phyloP scores from a whole-genome alignment of 2,113 vertebrate genomes.

The Plectropomus leopardus region DNA sequence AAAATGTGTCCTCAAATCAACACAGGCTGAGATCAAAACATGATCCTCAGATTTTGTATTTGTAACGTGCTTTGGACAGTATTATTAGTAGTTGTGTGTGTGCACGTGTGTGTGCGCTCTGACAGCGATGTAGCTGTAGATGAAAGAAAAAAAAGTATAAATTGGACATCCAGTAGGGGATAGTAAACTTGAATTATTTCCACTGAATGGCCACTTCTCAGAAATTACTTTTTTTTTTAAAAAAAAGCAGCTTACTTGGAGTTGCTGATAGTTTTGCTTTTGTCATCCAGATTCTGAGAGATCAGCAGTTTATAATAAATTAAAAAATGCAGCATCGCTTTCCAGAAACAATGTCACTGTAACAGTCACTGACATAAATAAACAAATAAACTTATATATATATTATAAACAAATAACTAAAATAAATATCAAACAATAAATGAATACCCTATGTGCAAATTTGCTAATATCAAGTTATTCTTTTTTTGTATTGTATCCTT shows the following conservation, averaged over 20 bases:
- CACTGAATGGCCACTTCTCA: neutral
- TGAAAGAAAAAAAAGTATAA: neutral
- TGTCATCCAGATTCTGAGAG: neutral
- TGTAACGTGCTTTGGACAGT: neutral
- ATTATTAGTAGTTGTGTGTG: neutral
- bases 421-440: too few species aligned
- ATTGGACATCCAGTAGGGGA: neutral
- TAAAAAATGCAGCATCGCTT: neutral
- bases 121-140: neutral
- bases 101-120: neutral
- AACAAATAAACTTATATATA: too few species aligned
- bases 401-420: too few species aligned
- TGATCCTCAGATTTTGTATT: neutral
- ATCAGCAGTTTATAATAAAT: neutral
- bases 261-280: neutral
- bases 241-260: too few species aligned
- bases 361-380: too few species aligned
- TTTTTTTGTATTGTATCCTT: too few species aligned
- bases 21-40: neutral
- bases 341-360: neutral
- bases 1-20: neutral
- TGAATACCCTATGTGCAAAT: too few species aligned
- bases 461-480: too few species aligned
- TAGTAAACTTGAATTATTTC: neutral
- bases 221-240: too few species aligned